phyloP scores from a whole-genome alignment of 1,140 invertebrate genomes.

The Lethocerus indicus region DNA sequence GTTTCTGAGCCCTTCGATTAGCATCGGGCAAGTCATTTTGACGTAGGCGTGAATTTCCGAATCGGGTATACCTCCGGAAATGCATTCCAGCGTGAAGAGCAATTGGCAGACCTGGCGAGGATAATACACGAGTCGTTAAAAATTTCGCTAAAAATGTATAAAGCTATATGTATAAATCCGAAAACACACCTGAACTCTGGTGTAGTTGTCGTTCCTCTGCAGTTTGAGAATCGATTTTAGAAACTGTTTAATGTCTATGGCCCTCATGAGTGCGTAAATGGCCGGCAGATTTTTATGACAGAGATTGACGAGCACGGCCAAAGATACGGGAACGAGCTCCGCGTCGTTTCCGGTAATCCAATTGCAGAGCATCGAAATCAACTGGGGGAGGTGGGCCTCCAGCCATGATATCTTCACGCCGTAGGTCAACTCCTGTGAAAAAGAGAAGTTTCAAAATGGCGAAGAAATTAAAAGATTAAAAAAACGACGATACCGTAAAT shows the following conservation, averaged over 20 bases:
- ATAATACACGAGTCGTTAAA: neutral
- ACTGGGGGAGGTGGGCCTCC: slow-evolving; percentile 39
- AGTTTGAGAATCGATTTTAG: slow-evolving; percentile 35
- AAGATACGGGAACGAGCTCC: slow-evolving; percentile 35
- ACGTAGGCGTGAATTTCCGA: slow-evolving; percentile 30
- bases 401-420: slow-evolving; percentile 52
- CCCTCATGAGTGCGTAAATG: slow-evolving; percentile 41
- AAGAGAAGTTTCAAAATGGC: slow-evolving; percentile 20
- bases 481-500: neutral
- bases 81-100: slow-evolving; percentile 33
- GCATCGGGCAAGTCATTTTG: slow-evolving; percentile 28
- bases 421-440: slow-evolving; percentile 43
- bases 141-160: neutral
- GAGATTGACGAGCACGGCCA: slow-evolving; percentile 51
- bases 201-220: slow-evolving; percentile 21
- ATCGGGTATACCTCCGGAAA: slow-evolving; percentile 30
- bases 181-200: slow-evolving; percentile 10
- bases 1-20: slow-evolving; percentile 27
- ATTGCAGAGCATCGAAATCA: slow-evolving; percentile 39
- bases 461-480: slow-evolving; percentile 18
- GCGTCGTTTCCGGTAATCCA: slow-evolving; percentile 39
- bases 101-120: slow-evolving; percentile 31
- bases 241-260: slow-evolving; percentile 41
- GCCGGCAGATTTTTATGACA: slow-evolving; percentile 50
- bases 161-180: neutral